Evolutionary conservation across 2,888 invertebrate species (phyloP).

Genomic region (Caenorhabditis sp.): DNA sequence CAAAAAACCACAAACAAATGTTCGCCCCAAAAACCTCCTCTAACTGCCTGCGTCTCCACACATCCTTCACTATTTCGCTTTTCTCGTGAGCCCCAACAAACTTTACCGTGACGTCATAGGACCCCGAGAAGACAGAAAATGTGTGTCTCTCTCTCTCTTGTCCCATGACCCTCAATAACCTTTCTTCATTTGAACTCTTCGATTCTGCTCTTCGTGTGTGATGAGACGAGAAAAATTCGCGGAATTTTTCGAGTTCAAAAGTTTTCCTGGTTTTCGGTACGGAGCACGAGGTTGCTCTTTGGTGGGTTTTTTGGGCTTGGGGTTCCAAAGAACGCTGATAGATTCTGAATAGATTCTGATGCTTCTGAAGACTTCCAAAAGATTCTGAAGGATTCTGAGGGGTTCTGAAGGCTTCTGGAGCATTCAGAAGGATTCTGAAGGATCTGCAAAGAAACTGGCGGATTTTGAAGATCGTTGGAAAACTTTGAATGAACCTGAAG

Average conservation of each 20-base stretch:
- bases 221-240: background rate
- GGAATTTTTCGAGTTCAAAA: conserved; percentile 27
- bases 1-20: conserved; percentile 34
- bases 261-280: background rate
- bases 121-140: too few species aligned
- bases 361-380: too few species aligned
- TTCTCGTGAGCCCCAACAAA: conserved; percentile 24
- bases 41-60: conserved; percentile 16
- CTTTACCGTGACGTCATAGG: conserved; percentile 25
- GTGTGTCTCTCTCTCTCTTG: conserved; percentile 3
- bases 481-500: too few species aligned
- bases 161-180: conserved; percentile 40
- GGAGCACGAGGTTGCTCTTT: conserved; percentile 1
- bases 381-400: too few species aligned
- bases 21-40: background rate
- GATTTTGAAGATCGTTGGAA: too few species aligned
- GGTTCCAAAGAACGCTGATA: too few species aligned
- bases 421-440: too few species aligned
- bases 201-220: background rate
- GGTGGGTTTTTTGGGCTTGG: background rate
- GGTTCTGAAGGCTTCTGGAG: too few species aligned
- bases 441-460: too few species aligned
- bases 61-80: background rate
- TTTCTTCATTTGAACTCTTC: conserved; percentile 17
- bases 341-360: too few species aligned